phyloP scores from a whole-genome alignment of 2,797 vertebrate species.

The Falco rusticolus region DNA sequence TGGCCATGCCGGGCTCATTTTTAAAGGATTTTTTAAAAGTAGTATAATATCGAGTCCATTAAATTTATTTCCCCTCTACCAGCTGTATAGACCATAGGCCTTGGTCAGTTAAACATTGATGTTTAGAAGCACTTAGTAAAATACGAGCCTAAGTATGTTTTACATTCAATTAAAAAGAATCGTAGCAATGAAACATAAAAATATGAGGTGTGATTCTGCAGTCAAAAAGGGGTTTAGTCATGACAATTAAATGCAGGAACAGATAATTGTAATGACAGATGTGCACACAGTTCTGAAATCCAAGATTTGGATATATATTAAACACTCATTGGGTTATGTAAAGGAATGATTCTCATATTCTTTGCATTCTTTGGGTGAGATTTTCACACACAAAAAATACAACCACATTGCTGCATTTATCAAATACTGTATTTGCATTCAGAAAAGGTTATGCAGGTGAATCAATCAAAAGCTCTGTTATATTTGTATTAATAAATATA shows the following conservation, averaged over 20 bases:
- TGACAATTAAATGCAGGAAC: slow-evolving; percentile 25
- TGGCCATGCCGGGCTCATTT: neutral
- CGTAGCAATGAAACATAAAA: neutral
- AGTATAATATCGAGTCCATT: neutral
- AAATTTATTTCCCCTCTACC: neutral
- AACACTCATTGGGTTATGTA: neutral
- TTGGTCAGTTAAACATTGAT: neutral
- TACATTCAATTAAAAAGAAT: slow-evolving; percentile 38
- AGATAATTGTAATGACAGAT: slow-evolving; percentile 10
- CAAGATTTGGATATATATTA: neutral
- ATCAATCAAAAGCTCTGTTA: neutral
- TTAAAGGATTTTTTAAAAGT: neutral
- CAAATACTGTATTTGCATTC: neutral
- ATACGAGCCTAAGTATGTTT: neutral
- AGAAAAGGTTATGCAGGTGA: neutral
- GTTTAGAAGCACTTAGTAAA: slow-evolving; percentile 6
- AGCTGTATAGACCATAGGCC: neutral
- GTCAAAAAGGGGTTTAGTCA: slow-evolving; percentile 4
- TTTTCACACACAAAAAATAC: neutral
- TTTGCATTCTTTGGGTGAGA: neutral
- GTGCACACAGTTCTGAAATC: neutral
- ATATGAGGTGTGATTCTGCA: neutral
- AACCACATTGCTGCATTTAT: neutral
- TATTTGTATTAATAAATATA: slow-evolving; percentile 6
- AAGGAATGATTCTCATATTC: neutral